These are phyloP conservation scores for Callionymus lyra DNA, from an alignment of 2,113 vertebrate species.

Conservation along the genomic window DNA sequence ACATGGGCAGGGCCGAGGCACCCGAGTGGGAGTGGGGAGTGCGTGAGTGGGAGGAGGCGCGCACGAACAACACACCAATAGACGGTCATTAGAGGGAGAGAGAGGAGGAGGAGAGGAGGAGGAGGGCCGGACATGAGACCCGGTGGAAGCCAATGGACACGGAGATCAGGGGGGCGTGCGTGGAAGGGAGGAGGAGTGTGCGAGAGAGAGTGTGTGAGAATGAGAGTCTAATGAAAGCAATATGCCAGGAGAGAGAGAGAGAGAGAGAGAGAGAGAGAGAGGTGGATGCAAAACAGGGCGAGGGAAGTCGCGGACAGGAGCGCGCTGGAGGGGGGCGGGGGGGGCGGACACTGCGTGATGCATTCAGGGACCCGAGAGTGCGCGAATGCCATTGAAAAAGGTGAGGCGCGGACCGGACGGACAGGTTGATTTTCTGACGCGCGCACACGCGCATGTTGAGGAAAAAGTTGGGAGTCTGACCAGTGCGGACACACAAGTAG, in stretches of 20 bases:
- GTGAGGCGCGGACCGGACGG: not conserved
- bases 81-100: conserved; percentile 82
- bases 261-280: conserved; percentile 20
- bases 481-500: no score
- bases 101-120: conserved; percentile 32
- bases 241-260: conserved; percentile 50
- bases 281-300: conserved; percentile 67
- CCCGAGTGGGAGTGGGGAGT: conserved; percentile 63
- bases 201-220: conserved; percentile 50
- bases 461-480: no score
- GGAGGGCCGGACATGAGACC: conserved; percentile 85
- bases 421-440: not conserved
- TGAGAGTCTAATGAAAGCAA: conserved; percentile 65
- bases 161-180: conserved; percentile 77
- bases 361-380: not conserved
- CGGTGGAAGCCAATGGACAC: conserved; percentile 82
- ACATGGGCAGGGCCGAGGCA: conserved; percentile 94
- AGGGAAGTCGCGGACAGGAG: conserved; percentile 71
- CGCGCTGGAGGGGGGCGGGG: conserved; percentile 55
- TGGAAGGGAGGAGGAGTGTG: conserved; percentile 52
- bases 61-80: conserved; percentile 96
- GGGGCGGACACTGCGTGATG: conserved; percentile 15
- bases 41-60: conserved; percentile 80
- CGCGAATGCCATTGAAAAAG: not conserved
- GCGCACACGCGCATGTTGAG: no score